phyloP scores from a whole-genome alignment of 2,888 invertebrate species.

The Hyalella azteca region DNA sequence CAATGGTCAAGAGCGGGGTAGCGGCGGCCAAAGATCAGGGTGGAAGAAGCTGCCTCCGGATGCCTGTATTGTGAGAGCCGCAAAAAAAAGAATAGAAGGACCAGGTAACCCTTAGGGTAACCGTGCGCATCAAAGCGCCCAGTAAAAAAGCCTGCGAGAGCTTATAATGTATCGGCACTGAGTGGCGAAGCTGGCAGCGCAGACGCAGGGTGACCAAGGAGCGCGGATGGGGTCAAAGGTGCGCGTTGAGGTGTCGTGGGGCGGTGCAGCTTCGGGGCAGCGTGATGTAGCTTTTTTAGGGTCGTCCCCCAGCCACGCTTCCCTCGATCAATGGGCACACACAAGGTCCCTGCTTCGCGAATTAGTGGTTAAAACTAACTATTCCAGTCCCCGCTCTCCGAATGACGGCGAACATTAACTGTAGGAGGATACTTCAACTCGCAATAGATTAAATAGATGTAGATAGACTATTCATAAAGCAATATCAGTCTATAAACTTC shows the following conservation, averaged over 20 bases:
- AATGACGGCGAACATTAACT: no score
- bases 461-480: no score
- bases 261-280: slow-evolving; percentile 1
- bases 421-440: no score
- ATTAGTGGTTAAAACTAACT: no score
- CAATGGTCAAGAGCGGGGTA: slow-evolving; percentile 31
- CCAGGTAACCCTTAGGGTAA: slow-evolving; percentile 25
- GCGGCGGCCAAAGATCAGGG: not conserved
- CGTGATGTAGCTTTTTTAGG: slow-evolving; percentile 27
- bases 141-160: slow-evolving; percentile 10
- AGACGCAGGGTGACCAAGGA: slow-evolving; percentile 31
- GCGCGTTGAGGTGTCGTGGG: slow-evolving; percentile 7
- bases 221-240: slow-evolving; percentile 20
- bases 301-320: not conserved
- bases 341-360: no score
- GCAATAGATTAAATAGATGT: no score
- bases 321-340: no score
- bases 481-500: no score
- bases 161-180: slow-evolving; percentile 21
- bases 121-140: slow-evolving; percentile 24
- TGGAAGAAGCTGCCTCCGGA: slow-evolving; percentile 30
- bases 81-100: slow-evolving; percentile 34
- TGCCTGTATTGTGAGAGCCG: slow-evolving; percentile 15
- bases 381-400: no score
- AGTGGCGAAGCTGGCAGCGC: not conserved